phyloP scores from a whole-genome alignment of 2,888 invertebrate species.

The Chloromyia formosa region DNA sequence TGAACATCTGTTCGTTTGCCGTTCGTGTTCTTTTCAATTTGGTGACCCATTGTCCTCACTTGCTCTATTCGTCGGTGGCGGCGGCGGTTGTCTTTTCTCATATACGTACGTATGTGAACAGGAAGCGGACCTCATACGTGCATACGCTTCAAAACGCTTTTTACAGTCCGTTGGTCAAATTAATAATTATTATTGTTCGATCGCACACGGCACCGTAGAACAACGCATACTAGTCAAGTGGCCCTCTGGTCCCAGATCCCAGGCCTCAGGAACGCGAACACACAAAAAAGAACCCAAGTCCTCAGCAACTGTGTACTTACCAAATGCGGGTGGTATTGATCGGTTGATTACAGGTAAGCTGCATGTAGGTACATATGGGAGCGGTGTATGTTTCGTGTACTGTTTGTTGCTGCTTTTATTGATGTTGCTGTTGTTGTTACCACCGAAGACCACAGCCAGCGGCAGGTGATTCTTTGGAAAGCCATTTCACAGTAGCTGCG shows the following conservation, averaged over 20 bases:
- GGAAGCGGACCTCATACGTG: conserved; percentile 25
- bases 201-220: conserved; percentile 13
- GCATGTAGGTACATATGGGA: background rate
- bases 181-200: conserved; percentile 30
- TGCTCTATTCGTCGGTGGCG: background rate
- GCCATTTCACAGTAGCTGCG: conserved; percentile 37
- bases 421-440: no score
- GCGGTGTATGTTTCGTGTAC: conserved; percentile 1
- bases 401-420: no score
- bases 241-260: no score
- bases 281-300: background rate
- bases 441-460: conserved; percentile 15
- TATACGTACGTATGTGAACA: conserved; percentile 8
- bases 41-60: background rate
- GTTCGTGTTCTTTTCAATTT: background rate
- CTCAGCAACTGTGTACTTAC: background rate
- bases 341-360: conserved; percentile 18
- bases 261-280: background rate
- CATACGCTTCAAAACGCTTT: conserved; percentile 16
- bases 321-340: conserved; percentile 42
- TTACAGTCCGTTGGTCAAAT: conserved; percentile 33
- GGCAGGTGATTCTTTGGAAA: conserved; percentile 27
- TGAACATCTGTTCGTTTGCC: background rate
- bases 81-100: background rate
- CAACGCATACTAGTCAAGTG: background rate